Evolutionary conservation across 2,113 vertebrate species (phyloP), one percentile per base, ranked within the genome.

Genomic region (Sylvietta virens): DNA sequence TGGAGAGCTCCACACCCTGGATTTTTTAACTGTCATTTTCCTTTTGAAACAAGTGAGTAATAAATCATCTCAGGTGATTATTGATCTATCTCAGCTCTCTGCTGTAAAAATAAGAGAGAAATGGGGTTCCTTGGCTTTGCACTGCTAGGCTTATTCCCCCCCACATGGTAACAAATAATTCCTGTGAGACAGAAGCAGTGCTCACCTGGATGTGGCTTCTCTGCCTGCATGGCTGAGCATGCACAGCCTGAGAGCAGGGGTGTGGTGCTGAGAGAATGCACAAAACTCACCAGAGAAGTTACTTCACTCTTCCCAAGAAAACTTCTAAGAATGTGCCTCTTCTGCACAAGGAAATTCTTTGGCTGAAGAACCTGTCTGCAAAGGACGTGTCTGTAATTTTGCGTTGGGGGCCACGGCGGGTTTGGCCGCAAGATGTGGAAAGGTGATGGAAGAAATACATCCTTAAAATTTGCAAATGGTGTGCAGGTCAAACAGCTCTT

Each of bases 11-110:
- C 42, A 30, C 20, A n/a, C 48, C 23, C 45, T n/a, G 30, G 40
- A 37, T 92, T 93, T 91, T 40, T 69, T 28, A 77, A 61, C 35
- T 72, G 11, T 3, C 48, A 17, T 54, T 95, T 95, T 69, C n/a
- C 50, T 62, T 93, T 84, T 58, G 62, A 84, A 96, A 76, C 15
- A 57, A 78, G 20, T 9, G 31, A n/a, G 26, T 30, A 91, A 88
- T 51, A 86, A 95, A 97, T 58, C 80, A 72, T 10, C n/a, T 86
- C 50, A 37, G 28, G 51, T 94, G 93, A 95, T 93, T 87, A 70
- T 45, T 81, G 35, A 39, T 27, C 27, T 51, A 50, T 58, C 47
- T 94, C 35, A 56, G 30, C n/a, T 77, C 45, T 81, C 78, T 51
- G 42, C 21, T 88, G 56, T 83, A 28, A 58, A 92, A 92, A 89